Base-by-base conservation (phyloP, 2,113 vertebrate species). In the Irena cyanogastra region DNA sequence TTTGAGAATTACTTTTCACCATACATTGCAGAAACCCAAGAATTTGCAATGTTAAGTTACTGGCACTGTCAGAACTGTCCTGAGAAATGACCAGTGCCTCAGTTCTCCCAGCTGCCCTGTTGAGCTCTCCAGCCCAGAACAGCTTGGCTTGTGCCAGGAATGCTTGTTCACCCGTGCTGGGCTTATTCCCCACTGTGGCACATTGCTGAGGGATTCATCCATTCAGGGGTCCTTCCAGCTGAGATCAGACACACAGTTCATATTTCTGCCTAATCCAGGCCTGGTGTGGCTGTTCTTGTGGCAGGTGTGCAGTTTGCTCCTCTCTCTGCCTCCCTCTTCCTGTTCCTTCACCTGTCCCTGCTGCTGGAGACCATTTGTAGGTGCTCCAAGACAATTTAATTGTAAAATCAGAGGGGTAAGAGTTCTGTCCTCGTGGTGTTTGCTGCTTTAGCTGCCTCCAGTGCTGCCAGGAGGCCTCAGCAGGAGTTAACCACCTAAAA, bases 361-460 rank as follows among this genome's bases (percentile, higher is more conserved):
- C 65, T 71, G 42, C 30, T 26, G 60, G 22, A 35, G 41, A 8
- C 4, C 28, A 5, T 41, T 69, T 41, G 54, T 20, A 41, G 57
- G 11, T 26, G 44, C 53, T 72, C 41, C 16, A 13, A 42, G 28
- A 23, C 13, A 20, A n/a, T 33, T 42, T 14, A 7, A 7, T 5
- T 12, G 4, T 27, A 26, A 6, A 31, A 9, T 5, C 13, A 13
- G 4, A 21, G 42, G 37, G 53, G 7, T 30, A 4, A 5, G 16
- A 41, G 30, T 8, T 66, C 37, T 26, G 31, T 44, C 24, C 31
- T 66, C 0, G 0, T 0, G 0, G 42, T 13, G 17, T 26, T 56
- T 12, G 33, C 61, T 65, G 45, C 61, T 74, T 16, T 10, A 26
- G 49, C 49, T 49, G 4, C 49, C 56, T 37, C 12, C 9, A 8